Evolutionary conservation across 2,797 vertebrate species (phyloP), one percentile per base, ranked within the genome.

Genomic region (Rhinichthys osculus): DNA sequence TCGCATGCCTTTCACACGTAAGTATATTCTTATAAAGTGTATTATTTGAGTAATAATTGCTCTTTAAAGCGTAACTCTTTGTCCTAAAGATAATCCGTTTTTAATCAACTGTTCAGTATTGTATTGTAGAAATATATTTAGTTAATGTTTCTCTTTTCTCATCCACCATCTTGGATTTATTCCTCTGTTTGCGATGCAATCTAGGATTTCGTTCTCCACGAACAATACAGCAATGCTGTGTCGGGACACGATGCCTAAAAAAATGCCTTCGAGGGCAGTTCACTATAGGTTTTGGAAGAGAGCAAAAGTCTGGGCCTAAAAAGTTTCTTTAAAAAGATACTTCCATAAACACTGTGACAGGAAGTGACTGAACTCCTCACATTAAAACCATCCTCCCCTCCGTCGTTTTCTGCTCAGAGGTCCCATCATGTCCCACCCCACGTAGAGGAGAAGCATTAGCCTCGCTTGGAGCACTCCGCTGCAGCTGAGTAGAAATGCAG

Each of bases 361-460:
- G 76, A 90, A 89, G 44, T 86, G 83, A 89, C 81, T 87, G 89
- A 79, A 86, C 87, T 76, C 47, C 81, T 86, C 86, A 92, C 87
- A 81, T 93, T 92, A 91, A 91, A 93, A 35, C 7, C 47, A 66
- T 73, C 67, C 40, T 59, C 59, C 44, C 57, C 21, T n/a, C n/a
- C 33, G 17, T 76, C 14, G 9, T 57, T 85, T 50, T 47, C 66
- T 89, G 87, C 88, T 91, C 90, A 88, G 76, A 81, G 82, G 83
- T 69, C 83, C 88, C 66, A 67, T 83, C 47, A 81, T 72, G 38
- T 54, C 59, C 69, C 59, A 89, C 88, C 84, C 69, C 79, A 86
- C 90, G 84, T 92, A 92, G 90, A 91, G 89, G 71, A 91, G 92
- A 92, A 94, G 89, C 89, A 93, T 94, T 93, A 94, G 90, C 91